These are phyloP conservation scores for Carassius gibelio DNA, from an alignment of 2,113 vertebrate genomes.

Conservation along the genomic window DNA sequence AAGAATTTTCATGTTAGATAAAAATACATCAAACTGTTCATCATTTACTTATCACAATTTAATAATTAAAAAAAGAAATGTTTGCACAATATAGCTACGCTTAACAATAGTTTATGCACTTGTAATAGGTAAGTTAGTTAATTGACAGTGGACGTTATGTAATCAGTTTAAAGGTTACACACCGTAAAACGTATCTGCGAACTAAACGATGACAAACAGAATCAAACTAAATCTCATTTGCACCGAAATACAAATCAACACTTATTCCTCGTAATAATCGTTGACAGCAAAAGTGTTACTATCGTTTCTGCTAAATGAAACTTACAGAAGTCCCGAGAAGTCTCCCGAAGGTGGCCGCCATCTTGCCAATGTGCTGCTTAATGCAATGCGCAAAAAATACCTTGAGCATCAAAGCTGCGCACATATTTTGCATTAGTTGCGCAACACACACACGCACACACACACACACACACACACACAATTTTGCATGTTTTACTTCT, in stretches of 20 bases:
- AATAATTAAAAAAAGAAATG: not conserved
- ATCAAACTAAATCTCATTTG: not conserved
- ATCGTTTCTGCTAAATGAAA: slow-evolving; percentile 30
- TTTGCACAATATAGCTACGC: not conserved
- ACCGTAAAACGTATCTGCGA: not conserved
- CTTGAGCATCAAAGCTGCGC: slow-evolving; percentile 9
- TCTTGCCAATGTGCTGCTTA: slow-evolving; percentile 61
- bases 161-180: slow-evolving; percentile 26
- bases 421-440: not conserved
- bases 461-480: not conserved
- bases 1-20: not conserved
- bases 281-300: not conserved
- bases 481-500: not conserved
- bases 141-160: not conserved
- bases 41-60: not conserved
- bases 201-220: not conserved
- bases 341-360: slow-evolving; percentile 72
- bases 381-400: not conserved
- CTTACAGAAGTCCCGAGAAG: slow-evolving; percentile 73
- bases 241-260: not conserved
- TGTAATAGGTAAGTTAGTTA: not conserved
- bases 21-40: not conserved
- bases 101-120: not conserved
- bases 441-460: not conserved
- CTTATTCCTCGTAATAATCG: not conserved